Evolutionary conservation across 2,113 vertebrate species (phyloP).

Genomic region (Macroglossus sobrinus): DNA sequence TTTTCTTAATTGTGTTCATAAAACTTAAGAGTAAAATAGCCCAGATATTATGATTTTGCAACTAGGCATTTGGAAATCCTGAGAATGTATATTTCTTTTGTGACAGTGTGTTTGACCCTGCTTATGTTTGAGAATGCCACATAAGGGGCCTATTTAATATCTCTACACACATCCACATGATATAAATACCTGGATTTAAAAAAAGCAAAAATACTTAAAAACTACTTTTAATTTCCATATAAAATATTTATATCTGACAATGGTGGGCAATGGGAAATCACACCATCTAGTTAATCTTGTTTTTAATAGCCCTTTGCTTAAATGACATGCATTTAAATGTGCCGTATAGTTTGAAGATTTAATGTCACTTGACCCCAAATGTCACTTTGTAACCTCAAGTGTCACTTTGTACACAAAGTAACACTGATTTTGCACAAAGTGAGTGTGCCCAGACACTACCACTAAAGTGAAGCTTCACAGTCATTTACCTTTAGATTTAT

Average conservation of each 20-base stretch:
- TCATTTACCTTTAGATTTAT: background rate
- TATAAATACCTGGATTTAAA: background rate
- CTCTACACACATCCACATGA: background rate
- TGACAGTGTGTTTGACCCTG: background rate
- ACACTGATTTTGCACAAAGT: background rate
- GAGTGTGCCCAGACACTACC: background rate
- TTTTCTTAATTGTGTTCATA: background rate
- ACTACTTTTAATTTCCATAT: background rate
- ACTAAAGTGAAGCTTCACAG: background rate
- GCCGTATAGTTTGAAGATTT: background rate
- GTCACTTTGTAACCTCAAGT: too few relatives aligned
- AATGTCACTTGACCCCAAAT: background rate
- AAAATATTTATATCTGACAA: background rate
- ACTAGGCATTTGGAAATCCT: background rate
- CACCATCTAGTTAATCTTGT: background rate
- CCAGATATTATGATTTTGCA: background rate
- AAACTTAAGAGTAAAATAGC: background rate
- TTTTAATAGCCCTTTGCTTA: background rate
- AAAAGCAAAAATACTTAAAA: background rate
- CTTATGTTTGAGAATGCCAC: background rate
- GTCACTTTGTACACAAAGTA: too few relatives aligned
- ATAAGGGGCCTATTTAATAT: background rate
- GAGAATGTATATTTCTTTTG: background rate
- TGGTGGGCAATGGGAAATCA: background rate
- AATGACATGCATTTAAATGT: background rate